Evolutionary conservation across 1,140 invertebrate genomes (phyloP).

Genomic region (Steinernema feltiae): DNA sequence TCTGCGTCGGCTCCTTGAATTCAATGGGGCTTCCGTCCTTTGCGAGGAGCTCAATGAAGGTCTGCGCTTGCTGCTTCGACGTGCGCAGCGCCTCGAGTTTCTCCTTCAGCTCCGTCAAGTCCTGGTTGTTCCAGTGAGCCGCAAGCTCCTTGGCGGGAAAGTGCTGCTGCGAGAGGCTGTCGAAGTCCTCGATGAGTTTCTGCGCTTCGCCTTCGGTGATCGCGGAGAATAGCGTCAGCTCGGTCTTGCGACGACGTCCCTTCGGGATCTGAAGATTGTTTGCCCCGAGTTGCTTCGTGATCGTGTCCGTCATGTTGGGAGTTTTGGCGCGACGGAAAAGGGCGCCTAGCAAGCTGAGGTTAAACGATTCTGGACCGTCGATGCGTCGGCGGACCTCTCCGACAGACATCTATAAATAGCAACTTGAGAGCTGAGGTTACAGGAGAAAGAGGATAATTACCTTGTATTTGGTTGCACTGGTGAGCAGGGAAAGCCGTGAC

Average conservation of each 20-base stretch:
- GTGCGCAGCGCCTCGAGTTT: neutral
- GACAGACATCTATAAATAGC: neutral
- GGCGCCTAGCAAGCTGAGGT: neutral
- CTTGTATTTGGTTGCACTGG: neutral
- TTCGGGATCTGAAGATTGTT: neutral
- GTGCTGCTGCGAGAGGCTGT: neutral
- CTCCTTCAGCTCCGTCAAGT: neutral
- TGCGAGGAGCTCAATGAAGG: neutral
- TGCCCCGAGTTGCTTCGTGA: neutral
- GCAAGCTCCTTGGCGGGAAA: constrained; percentile 4
- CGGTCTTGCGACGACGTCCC: neutral
- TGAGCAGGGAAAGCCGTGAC: neutral
- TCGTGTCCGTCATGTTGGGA: neutral
- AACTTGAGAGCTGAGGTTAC: neutral
- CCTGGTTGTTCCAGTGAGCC: neutral
- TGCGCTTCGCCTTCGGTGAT: neutral
- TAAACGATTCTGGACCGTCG: neutral
- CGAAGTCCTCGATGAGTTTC: neutral
- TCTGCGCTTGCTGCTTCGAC: neutral
- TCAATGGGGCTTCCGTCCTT: neutral
- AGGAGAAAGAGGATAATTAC: neutral
- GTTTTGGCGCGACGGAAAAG: constrained; percentile 2
- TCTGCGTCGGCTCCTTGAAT: neutral
- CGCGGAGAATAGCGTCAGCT: neutral
- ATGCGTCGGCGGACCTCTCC: neutral